phyloP scores from a whole-genome alignment of 2,888 invertebrate species.

The Netelia virgata region DNA sequence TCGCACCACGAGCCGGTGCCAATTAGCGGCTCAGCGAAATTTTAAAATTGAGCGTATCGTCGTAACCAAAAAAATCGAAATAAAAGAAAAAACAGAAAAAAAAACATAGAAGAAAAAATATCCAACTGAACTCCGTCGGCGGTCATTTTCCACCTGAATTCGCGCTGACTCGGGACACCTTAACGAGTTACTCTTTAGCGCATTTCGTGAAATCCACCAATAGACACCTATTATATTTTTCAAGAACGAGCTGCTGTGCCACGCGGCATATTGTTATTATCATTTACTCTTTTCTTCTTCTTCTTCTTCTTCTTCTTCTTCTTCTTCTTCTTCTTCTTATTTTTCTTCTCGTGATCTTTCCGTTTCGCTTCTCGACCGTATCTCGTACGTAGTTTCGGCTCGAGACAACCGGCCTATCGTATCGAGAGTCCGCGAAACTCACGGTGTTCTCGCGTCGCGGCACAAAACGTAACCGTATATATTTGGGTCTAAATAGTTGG shows the following conservation, averaged over 20 bases:
- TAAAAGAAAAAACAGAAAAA: conserved; percentile 1
- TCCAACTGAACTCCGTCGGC: conserved; percentile 10
- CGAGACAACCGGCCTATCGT: conserved; percentile 38
- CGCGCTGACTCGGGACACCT: conserved; percentile 79
- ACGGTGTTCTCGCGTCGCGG: conserved; percentile 71
- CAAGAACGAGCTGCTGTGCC: conserved; percentile 66
- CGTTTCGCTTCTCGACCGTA: background rate
- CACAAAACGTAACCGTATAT: conserved; percentile 70
- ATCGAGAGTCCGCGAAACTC: conserved; percentile 54
- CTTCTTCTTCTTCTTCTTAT: conserved; percentile 35
- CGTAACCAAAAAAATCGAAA: conserved; percentile 5
- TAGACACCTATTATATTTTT: conserved; percentile 57
- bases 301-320: conserved; percentile 20
- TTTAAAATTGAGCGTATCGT: conserved; percentile 39
- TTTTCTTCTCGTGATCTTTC: conserved; percentile 42
- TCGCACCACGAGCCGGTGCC: conserved; percentile 37
- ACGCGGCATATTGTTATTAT: conserved; percentile 15
- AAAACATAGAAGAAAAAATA: conserved; percentile 1
- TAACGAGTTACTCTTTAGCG: conserved; percentile 84
- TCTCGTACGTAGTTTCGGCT: too few relatives aligned
- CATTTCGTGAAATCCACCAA: conserved; percentile 77
- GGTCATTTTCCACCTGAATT: conserved; percentile 69
- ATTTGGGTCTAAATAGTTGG: conserved; percentile 84
- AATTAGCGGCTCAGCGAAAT: conserved; percentile 60
- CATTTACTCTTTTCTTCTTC: conserved; percentile 42